phyloP scores from a whole-genome alignment of 2,888 invertebrate species.

The Timema podura region DNA sequence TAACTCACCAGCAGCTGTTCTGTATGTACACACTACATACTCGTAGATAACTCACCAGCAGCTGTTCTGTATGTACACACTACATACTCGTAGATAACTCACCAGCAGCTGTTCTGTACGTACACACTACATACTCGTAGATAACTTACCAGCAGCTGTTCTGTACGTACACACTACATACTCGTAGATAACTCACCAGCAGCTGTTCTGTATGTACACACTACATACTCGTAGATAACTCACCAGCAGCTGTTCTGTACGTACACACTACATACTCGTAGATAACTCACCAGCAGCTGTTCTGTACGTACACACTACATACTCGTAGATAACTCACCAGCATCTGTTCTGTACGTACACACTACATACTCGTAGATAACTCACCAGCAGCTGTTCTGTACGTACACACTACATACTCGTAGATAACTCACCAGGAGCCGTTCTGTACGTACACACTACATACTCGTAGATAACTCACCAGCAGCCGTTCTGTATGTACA shows the following conservation, averaged over 20 bases:
- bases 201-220: conserved; percentile 49
- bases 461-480: too few relatives aligned
- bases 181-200: conserved; percentile 49
- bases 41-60: conserved; percentile 49
- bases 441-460: too few relatives aligned
- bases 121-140: too few relatives aligned
- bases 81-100: too few relatives aligned
- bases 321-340: too few relatives aligned
- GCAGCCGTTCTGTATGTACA: conserved; percentile 48
- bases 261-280: too few relatives aligned
- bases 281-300: conserved; percentile 49
- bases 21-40: too few relatives aligned
- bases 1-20: conserved; percentile 49
- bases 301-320: too few relatives aligned
- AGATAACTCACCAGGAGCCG: conserved; percentile 48
- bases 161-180: too few relatives aligned
- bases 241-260: conserved; percentile 47
- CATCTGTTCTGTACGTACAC: conserved; percentile 49
- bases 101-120: conserved; percentile 48
- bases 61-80: conserved; percentile 49
- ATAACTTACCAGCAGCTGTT: conserved; percentile 50
- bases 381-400: conserved; percentile 47
- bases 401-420: too few relatives aligned
- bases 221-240: too few relatives aligned
- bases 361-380: too few relatives aligned